Evolutionary conservation across 2,113 vertebrate species (phyloP), one percentile per base, ranked within the genome.

Genomic region (Podilymbus podiceps): DNA sequence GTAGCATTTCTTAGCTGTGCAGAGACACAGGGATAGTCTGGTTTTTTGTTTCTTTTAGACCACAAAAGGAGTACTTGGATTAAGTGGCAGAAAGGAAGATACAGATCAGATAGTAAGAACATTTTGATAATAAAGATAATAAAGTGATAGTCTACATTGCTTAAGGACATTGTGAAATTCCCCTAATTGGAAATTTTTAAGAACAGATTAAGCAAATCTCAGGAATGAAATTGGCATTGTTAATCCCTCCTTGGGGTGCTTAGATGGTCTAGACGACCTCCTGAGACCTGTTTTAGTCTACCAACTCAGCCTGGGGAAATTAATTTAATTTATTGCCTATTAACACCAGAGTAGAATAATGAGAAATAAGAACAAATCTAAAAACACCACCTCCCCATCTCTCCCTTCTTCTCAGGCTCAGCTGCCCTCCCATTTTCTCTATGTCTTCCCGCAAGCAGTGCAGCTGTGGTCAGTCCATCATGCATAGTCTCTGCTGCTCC

Each of bases 361-460:
- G 11, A 91, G 15, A 75, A 89, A 42, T 49, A 28, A 83, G 20
- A 91, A 58, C 17, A 75, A 80, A 76, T 30, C 6, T 11, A 25
- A 62, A 79, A 11, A 14, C 44, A 49, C 35, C 2, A 49, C 3
- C 4, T 50, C 7, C 12, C 8, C 19, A 28, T 22, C 66, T 2
- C 30, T 40, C 40, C 49, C 31, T 75, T 33, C 19, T 91, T 56
- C 15, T 24, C n/a, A 17, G 17, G 8, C 17, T 88, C 19, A 60
- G 7, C 25, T 56, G 75, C 17, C 47, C 15, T 69, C 23, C 11
- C 0, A 0, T 14, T 52, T 92, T 73, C 15, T 81, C 22, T 56
- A 3, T 3, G 0, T 64, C 22, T 59, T 50, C 5, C 6, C 19
- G 3, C 0, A 0, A 16, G 3, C 1, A 0, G 25, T 16, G 10